phyloP scores from a whole-genome alignment of 2,797 vertebrate species.

The Poeciliopsis turneri region DNA sequence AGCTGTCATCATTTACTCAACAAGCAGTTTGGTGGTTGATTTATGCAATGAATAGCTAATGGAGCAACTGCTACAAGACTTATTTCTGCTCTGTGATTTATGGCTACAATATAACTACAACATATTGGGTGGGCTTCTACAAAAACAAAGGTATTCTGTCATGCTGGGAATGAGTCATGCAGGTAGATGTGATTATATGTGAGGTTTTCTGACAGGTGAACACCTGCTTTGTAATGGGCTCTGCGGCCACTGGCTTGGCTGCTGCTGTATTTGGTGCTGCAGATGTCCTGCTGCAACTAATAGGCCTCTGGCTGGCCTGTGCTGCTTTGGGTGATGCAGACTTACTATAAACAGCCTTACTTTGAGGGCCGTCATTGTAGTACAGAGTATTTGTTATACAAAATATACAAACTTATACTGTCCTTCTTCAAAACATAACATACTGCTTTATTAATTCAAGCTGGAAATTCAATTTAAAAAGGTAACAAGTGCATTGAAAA shows the following conservation, averaged over 20 bases:
- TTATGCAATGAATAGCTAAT: slow-evolving; percentile 75
- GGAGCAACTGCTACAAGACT: slow-evolving; percentile 61
- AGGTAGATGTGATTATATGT: slow-evolving; percentile 60
- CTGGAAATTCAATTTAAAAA: not conserved
- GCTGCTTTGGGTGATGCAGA: slow-evolving; percentile 27
- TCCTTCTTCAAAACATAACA: not conserved
- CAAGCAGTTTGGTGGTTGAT: slow-evolving; percentile 71
- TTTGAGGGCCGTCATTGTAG: not conserved
- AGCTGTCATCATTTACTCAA: slow-evolving; percentile 72
- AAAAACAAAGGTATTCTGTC: slow-evolving; percentile 32
- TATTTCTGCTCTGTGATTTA: slow-evolving; percentile 60
- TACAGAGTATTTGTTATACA: not conserved
- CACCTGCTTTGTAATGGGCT: slow-evolving; percentile 41
- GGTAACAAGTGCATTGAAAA: not conserved
- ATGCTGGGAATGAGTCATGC: slow-evolving; percentile 50
- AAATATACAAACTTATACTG: not conserved
- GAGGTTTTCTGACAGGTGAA: slow-evolving; percentile 56
- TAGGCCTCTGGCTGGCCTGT: slow-evolving; percentile 43
- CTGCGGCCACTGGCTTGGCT: slow-evolving; percentile 39
- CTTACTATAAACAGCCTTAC: slow-evolving; percentile 24
- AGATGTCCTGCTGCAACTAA: slow-evolving; percentile 41
- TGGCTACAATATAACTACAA: slow-evolving; percentile 47
- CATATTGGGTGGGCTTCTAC: slow-evolving; percentile 31
- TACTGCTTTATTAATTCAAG: not conserved
- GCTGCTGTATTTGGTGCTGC: slow-evolving; percentile 33